Evolutionary conservation across 2,113 vertebrate species (phyloP).

Genomic region (Rhabdomys dilectus): DNA sequence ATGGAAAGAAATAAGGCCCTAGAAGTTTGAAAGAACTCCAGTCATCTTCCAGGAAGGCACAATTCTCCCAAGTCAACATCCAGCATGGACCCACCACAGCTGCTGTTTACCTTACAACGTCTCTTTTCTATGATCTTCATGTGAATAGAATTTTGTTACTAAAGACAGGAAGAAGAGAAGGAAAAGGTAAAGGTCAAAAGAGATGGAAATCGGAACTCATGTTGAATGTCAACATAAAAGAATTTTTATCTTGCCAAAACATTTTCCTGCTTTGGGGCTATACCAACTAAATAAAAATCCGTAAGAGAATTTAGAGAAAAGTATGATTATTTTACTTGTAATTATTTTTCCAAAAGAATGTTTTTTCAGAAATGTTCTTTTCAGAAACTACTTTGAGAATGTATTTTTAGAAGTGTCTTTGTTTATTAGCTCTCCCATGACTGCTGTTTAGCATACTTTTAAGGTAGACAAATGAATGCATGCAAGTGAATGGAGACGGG

Average conservation of each 20-base stretch:
- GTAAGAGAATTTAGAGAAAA: neutral
- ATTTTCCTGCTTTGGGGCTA: neutral
- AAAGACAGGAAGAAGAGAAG: neutral
- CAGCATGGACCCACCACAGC: neutral
- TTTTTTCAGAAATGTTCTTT: neutral
- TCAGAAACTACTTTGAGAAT: neutral
- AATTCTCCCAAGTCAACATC: neutral
- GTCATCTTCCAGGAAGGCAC: neutral
- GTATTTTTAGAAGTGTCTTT: neutral
- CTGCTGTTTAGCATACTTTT: neutral
- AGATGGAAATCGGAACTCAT: neutral
- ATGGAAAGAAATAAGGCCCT: neutral
- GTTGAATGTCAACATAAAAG: neutral
- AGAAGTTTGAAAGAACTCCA: neutral
- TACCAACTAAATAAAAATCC: neutral
- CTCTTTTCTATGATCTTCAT: neutral
- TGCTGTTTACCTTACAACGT: neutral
- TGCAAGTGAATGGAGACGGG: neutral
- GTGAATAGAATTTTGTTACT: neutral
- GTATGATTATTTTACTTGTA: neutral
- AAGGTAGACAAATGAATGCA: neutral
- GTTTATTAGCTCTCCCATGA: neutral
- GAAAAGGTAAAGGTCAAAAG: too few species aligned
- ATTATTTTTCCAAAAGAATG: neutral
- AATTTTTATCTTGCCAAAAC: neutral